phyloP scores from a whole-genome alignment of 2,888 invertebrate genomes.

The Torymus auratus region DNA sequence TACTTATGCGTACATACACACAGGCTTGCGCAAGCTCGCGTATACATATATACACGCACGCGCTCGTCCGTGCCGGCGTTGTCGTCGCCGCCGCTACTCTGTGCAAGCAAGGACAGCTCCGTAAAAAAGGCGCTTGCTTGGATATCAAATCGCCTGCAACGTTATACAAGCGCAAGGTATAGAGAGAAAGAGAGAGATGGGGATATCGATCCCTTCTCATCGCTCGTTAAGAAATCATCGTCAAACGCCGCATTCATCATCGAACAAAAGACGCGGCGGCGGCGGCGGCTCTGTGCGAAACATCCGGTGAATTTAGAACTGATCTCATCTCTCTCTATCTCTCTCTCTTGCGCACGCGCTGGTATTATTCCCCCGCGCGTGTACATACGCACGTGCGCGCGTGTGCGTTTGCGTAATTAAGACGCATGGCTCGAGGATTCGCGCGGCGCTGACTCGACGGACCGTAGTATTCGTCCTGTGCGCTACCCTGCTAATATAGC shows the following conservation, averaged over 20 bases:
- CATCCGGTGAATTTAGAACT: slow-evolving; percentile 70
- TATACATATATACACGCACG: no score
- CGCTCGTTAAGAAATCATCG: slow-evolving; percentile 66
- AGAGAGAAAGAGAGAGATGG: background rate
- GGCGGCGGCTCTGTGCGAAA: slow-evolving; percentile 60
- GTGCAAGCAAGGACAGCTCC: slow-evolving; percentile 38
- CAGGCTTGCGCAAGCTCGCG: no score
- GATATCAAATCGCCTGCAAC: slow-evolving; percentile 31
- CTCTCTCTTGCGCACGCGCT: slow-evolving; percentile 13
- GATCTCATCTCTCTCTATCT: slow-evolving; percentile 64
- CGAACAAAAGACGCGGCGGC: slow-evolving; percentile 66
- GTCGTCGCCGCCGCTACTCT: no score
- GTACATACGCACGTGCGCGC: background rate
- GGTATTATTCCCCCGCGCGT: background rate
- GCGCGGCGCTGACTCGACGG: background rate
- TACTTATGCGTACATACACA: no score
- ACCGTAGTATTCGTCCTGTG: slow-evolving; percentile 7
- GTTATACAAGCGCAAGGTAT: background rate
- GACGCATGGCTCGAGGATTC: slow-evolving; percentile 33
- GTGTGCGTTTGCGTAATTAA: slow-evolving; percentile 47
- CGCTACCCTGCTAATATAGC: background rate
- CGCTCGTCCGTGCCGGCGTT: no score
- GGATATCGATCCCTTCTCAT: slow-evolving; percentile 69
- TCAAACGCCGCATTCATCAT: slow-evolving; percentile 65
- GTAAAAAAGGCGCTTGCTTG: slow-evolving; percentile 36